Evolutionary conservation across 2,888 invertebrate species (phyloP), one percentile per base, ranked within the genome.

Genomic region (Incurvaria masculella): DNA sequence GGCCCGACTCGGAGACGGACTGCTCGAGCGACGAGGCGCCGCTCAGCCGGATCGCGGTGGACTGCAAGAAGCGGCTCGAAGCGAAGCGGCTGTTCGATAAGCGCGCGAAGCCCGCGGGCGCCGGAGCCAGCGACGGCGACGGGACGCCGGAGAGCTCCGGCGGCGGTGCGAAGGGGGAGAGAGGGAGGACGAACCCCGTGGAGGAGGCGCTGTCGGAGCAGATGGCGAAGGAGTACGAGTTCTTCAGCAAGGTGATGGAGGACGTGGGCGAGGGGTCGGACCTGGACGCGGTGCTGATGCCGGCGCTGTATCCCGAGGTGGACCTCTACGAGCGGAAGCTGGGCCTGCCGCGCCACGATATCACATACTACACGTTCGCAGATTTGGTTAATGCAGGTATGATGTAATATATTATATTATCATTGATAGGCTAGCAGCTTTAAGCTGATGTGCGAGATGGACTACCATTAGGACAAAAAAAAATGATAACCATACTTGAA

Each of bases 21-120:
- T 69, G 68, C 0, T 76, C 76, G 0, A 78, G 75, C 20, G 76
- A 78, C 39, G 75, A 75, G 42, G 75, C 61, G 4, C 75, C 76
- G 0, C 60, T 75, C 2, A 69, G 70, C 47, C 59, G 68, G 0
- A 67, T 71, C 2, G 63, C 67, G 0, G 70, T 66, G 20, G 53
- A 33, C 11, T 14, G 11, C 14, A 33, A 33, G 33, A 33, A 33
- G 33, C 33, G 33, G 33, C 6, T 33, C 6, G 14, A 33, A n/a
- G 14, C 11, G 3, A 8, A 33, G 33, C 33, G 4, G 23, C 33
- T n/a, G n/a, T n/a, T n/a, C n/a, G n/a, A n/a, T n/a, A n/a, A n/a
- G n/a, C n/a, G n/a, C n/a, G n/a, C 61, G 1, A 66, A 63, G 49
- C 54, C 58, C 17, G 59, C 59, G 45, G 51, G 53, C 6, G 53